phyloP scores from a whole-genome alignment of 1,140 invertebrate genomes.

The Zaprionus inermis region DNA sequence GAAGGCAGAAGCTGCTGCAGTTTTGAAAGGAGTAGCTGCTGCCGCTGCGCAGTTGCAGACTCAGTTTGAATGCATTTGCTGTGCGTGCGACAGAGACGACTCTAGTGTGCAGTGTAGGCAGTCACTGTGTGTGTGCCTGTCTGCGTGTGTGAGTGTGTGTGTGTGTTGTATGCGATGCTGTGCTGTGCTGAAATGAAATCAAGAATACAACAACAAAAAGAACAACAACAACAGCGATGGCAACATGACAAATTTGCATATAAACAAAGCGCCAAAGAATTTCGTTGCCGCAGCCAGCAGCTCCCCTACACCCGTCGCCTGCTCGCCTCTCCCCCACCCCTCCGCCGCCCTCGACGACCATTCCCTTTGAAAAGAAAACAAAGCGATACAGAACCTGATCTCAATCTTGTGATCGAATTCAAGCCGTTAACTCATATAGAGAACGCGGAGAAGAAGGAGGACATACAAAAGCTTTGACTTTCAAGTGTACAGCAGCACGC shows the following conservation, averaged over 20 bases:
- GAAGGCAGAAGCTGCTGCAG: constrained; percentile 76
- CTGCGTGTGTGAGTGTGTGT: constrained; percentile 11
- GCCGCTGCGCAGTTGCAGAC: constrained; percentile 72
- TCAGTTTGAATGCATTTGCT: constrained; percentile 72
- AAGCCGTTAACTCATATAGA: constrained; percentile 20
- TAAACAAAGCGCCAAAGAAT: constrained; percentile 70
- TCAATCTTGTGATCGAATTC: constrained; percentile 47
- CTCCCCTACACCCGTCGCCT: too few species aligned
- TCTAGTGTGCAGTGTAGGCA: constrained; percentile 31
- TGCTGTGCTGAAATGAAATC: constrained; percentile 71
- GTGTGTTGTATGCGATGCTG: constrained; percentile 54
- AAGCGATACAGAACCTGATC: constrained; percentile 49
- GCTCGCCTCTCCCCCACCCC: background rate
- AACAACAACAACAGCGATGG: constrained; percentile 44
- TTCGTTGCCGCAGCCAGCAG: constrained; percentile 25
- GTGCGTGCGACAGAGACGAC: constrained; percentile 69
- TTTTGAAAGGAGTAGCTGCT: constrained; percentile 76
- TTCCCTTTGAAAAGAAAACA: constrained; percentile 31
- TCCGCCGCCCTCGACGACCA: too few species aligned
- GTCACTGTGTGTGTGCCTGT: constrained; percentile 24
- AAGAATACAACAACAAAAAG: constrained; percentile 34
- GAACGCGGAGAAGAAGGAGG: constrained; percentile 15
- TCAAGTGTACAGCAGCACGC: constrained; percentile 21
- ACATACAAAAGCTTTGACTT: constrained; percentile 36
- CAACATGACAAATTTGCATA: constrained; percentile 74